Base-by-base conservation (phyloP, 2,113 vertebrate species). In the Percina caprodes region DNA sequence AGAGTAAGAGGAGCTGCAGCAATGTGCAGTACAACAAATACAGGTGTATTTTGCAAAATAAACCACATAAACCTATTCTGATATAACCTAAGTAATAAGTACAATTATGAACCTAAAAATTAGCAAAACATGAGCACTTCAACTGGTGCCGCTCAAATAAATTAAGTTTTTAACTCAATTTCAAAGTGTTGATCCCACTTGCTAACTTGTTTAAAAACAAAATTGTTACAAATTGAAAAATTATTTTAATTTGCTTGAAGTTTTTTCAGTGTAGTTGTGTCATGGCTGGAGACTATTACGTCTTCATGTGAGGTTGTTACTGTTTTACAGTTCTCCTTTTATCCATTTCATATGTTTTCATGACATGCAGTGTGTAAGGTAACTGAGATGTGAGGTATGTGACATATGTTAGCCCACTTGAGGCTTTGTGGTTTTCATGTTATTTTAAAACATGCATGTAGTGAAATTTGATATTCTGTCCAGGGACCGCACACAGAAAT, bases 371-470 rank as follows among this genome's bases (percentile, higher is more conserved):
- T 62, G 67, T 52, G 58, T 26, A 45, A 69, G 42, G 61, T 67
- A 70, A 76, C 45, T 39, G 70, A 69, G 45, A 74, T 58, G 49
- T 78, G 67, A 70, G 49, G 60, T 76, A 68, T 83, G 60, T 71
- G 69, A 61, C 63, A 46, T 65, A 62, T 13, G 59, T 80, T 52
- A 80, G 45, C 33, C 42, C 10, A 69, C 62, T 74, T 39, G 49
- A 70, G 68, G 60, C 18, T 76, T 63, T 84, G 72, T 39, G 68
- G 77, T 84, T 76, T 89, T 63, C 23, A 48, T 80, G 74, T 84
- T 80, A 70, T 86, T 85, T 79, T 56, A 85, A 78, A 59, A 67
- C 45, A 48, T 55, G 46, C 21, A 39, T 21, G 70, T 39, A 26
- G 55, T 68, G 69, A 88, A 78, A 86, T n/a, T 0, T 45, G 42